These are phyloP conservation scores for Ciconia maguari DNA, from an alignment of 2,113 vertebrate species.

Conservation along the genomic window DNA sequence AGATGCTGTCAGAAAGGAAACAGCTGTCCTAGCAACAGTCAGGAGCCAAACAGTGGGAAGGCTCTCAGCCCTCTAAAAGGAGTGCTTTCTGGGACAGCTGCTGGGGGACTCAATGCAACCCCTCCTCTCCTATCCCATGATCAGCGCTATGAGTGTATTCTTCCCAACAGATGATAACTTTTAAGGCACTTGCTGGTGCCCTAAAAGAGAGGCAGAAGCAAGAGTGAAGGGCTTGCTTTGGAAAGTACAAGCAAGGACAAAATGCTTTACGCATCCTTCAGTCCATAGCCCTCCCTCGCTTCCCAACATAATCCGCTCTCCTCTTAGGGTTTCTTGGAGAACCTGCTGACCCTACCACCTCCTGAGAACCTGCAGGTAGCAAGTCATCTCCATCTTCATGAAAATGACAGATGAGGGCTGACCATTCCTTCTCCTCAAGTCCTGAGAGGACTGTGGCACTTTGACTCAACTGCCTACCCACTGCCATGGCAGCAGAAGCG, in stretches of 20 bases:
- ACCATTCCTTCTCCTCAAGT: not conserved
- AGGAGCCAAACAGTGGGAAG: not conserved
- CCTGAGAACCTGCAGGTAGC: not conserved
- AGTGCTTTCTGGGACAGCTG: not conserved
- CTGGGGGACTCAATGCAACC: not conserved
- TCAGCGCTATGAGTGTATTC: fast-evolving
- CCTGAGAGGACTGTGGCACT: not conserved
- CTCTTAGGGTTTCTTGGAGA: not conserved
- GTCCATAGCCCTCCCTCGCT: not conserved
- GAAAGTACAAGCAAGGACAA: not conserved
- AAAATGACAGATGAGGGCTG: not conserved
- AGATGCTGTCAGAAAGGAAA: not conserved
- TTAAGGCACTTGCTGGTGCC: not conserved
- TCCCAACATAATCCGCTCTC: not conserved
- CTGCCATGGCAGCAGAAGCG: not conserved
- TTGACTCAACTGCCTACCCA: not conserved
- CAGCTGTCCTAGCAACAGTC: not conserved
- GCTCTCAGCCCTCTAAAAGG: not conserved
- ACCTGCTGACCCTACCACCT: not conserved
- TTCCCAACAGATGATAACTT: not conserved
- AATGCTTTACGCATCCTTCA: not conserved
- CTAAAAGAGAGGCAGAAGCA: not conserved
- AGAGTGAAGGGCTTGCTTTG: not conserved
- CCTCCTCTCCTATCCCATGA: not conserved
- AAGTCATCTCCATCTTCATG: not conserved